Evolutionary conservation across 2,797 vertebrate genomes (phyloP), one percentile per base, ranked within the genome.

Genomic region (Astyanax mexicanus): DNA sequence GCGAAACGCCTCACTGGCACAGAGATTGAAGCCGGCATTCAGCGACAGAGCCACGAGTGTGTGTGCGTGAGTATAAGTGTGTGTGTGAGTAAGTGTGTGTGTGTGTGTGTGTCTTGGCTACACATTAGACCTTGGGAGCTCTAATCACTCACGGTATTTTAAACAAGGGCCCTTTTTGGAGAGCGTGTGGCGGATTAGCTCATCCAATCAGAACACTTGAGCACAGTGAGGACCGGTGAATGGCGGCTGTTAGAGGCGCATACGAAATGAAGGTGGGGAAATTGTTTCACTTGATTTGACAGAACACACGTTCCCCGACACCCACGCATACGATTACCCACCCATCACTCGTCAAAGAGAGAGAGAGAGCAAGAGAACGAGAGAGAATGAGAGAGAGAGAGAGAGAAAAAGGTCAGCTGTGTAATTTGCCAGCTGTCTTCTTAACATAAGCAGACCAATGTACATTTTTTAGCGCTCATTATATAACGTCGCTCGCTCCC

Each of bases 161-260:
- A 74, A 79, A 71, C 77, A 77, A 17, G 23, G 66, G 21, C 49
- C 66, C 80, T 74, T 83, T 80, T 64, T 51, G 27, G 47, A 66
- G 35, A 76, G 83, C 66, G 49, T 25, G 17, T 19, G 21, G 49
- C 54, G 35, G 73, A 84, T 79, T 81, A 84, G 80, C 64, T n/a
- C 35, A 60, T 38, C 62, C 78, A 81, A 83, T 84, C 79, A 81
- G 66, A 67, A 19, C 49, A 68, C 57, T 64, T 19, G 35, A 74
- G 66, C 21, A 8, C 49, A 23, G 49, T 19, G 8, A 25, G 21
- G 1, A 23, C 77, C 52, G 58, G 68, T 25, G 61, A 77, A 66
- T 42, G 65, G 62, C 73, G 67, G 23, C 75, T 75, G 60, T 77
- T 35, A 47, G 54, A 65, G 40, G 69, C 9, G 76, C 77, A 74